Percentiles rank a stretch among this genome's conserved stretches.
Conservation (phyloP, 2,797 vertebrate genomes). For the Rhinophrynus dorsalis region DNA sequence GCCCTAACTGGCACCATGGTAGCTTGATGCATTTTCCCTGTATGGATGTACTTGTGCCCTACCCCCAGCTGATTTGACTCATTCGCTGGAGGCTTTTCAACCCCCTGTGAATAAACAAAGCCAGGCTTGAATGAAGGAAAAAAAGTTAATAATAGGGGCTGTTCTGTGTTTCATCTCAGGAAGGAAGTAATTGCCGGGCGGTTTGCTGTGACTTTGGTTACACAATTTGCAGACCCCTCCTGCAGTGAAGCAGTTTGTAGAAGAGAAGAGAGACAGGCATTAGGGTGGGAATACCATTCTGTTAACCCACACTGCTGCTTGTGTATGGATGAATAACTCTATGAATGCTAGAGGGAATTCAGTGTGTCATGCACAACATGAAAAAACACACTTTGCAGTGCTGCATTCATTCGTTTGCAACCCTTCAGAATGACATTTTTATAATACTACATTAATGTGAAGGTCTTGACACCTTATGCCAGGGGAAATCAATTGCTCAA, state of each 20-base stretch:
- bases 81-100: constrained; percentile 33
- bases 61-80: constrained; percentile 19
- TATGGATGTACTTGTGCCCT: too few species aligned
- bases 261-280: constrained; percentile 7
- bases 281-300: constrained; percentile 28
- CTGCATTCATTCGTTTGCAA: too few species aligned
- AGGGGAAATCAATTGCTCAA: too few species aligned
- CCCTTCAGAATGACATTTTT: too few species aligned
- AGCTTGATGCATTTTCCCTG: too few species aligned
- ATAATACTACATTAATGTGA: too few species aligned
- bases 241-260: constrained; percentile 30
- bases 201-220: constrained; percentile 47
- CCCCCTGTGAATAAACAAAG: constrained; percentile 43
- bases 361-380: too few species aligned
- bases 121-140: constrained; percentile 34
- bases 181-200: constrained; percentile 47
- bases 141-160: constrained; percentile 48
- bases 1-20: too few species aligned
- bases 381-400: too few species aligned
- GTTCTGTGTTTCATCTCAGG: constrained; percentile 50
- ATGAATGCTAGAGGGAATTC: neutral
- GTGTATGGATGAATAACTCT: neutral
- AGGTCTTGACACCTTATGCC: too few species aligned
- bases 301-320: constrained; percentile 19
- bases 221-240: constrained; percentile 47